phyloP scores from a whole-genome alignment of 64 coral and sea anemone genomes.

The Pocillopora damicornis region DNA sequence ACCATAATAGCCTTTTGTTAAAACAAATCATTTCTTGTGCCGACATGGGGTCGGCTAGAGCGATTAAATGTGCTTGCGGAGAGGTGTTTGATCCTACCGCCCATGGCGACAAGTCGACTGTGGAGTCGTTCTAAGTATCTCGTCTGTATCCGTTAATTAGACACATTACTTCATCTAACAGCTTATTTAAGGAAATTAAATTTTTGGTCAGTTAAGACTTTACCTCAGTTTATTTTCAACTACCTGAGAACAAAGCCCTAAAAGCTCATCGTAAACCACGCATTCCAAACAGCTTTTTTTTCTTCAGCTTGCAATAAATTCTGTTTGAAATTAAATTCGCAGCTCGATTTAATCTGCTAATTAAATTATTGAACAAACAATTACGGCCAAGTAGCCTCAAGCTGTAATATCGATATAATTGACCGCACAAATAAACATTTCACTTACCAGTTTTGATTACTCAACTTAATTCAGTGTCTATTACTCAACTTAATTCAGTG shows the following conservation, averaged over 20 bases:
- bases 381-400: not conserved
- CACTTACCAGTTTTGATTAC: too few species aligned
- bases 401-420: not conserved
- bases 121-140: not conserved
- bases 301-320: not conserved
- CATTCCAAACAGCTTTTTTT: not conserved
- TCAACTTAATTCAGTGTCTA: too few species aligned
- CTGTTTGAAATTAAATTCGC: not conserved
- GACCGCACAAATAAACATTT: not conserved
- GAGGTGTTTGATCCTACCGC: constrained; percentile 37
- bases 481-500: too few species aligned
- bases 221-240: too few species aligned
- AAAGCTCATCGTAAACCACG: not conserved
- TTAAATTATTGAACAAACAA: not conserved
- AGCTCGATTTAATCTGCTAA: not conserved
- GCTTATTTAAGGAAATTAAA: too few species aligned
- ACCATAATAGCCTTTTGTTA: constrained; percentile 15
- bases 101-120: constrained; percentile 17
- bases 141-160: not conserved
- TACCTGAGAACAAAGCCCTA: too few species aligned
- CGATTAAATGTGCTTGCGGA: constrained; percentile 7
- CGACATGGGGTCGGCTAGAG: constrained; percentile 21
- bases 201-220: too few species aligned
- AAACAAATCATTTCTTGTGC: not conserved
- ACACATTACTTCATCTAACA: not conserved